Percentiles rank a stretch among this genome's conserved stretches.
Evolutionary conservation across 2,888 invertebrate genomes (phyloP).

Genomic region (Callyntrura sp.): DNA sequence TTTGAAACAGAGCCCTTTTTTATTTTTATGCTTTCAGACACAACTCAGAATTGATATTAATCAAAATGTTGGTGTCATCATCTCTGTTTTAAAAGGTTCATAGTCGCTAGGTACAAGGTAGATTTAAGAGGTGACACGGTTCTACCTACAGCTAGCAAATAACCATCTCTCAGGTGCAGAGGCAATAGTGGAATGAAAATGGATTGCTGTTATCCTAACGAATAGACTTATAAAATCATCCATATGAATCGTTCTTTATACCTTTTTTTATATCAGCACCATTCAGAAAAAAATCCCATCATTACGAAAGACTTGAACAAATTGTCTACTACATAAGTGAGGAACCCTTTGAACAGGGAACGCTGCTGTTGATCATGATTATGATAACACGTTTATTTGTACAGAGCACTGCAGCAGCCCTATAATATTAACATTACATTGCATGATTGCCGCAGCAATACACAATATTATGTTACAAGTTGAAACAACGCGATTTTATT

Average conservation of each 20-base stretch:
- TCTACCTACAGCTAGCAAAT: too few relatives aligned
- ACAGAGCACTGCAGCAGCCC: constrained; percentile 18
- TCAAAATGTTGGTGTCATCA: constrained; percentile 11
- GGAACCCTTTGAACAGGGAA: neutral
- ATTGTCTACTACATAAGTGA: neutral
- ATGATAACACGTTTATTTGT: neutral
- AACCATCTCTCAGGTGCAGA: constrained; percentile 41
- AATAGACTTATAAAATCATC: constrained; percentile 70
- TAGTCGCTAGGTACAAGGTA: too few relatives aligned
- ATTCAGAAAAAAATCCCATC: constrained; percentile 69
- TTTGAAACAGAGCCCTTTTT: constrained; percentile 9
- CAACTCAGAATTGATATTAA: neutral
- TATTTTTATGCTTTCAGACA: constrained; percentile 20
- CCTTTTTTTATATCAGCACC: constrained; percentile 58
- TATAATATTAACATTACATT: neutral
- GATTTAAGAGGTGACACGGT: too few relatives aligned
- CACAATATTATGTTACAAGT: too few relatives aligned
- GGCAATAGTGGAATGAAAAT: constrained; percentile 73
- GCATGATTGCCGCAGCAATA: too few relatives aligned
- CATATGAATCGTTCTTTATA: constrained; percentile 66
- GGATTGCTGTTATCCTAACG: constrained; percentile 64
- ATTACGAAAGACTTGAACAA: constrained; percentile 55
- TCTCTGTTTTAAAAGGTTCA: too few relatives aligned
- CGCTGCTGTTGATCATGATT: neutral
- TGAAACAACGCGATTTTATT: too few relatives aligned